Evolutionary conservation across 2,888 invertebrate genomes (phyloP).

Genomic region (Drosophila quinaria): DNA sequence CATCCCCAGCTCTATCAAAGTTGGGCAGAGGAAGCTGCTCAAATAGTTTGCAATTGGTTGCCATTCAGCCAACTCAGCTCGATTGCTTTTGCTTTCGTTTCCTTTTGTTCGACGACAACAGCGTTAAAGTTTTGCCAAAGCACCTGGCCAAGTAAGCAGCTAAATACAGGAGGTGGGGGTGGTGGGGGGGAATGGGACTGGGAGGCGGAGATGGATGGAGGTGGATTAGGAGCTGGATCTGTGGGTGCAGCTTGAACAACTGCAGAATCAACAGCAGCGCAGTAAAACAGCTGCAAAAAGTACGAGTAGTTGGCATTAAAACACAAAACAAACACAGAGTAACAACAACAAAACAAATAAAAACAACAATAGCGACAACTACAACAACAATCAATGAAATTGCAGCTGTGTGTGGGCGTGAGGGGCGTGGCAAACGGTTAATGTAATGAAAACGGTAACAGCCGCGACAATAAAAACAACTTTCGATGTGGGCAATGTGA

Average conservation of each 20-base stretch:
- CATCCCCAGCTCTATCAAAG: neutral
- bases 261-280: constrained; percentile 66
- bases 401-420: constrained; percentile 24
- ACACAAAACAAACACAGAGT: constrained; percentile 45
- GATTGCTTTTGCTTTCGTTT: constrained; percentile 49
- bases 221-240: constrained; percentile 39
- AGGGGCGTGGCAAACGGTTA: constrained; percentile 63
- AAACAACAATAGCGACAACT: too few relatives aligned
- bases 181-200: constrained; percentile 5
- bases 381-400: constrained; percentile 40
- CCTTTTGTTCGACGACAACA: constrained; percentile 42
- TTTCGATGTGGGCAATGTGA: constrained; percentile 56
- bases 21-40: constrained; percentile 37
- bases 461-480: constrained; percentile 71
- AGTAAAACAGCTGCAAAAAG: constrained; percentile 61
- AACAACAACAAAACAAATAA: constrained; percentile 14
- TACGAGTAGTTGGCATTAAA: constrained; percentile 46
- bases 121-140: constrained; percentile 50
- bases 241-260: constrained; percentile 44
- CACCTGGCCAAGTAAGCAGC: constrained; percentile 17
- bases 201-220: neutral
- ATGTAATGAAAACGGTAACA: constrained; percentile 77
- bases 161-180: neutral
- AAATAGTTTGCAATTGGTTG: constrained; percentile 69
- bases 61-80: constrained; percentile 63